phyloP scores from a whole-genome alignment of 2,797 vertebrate species.

The Percopsis omiscomaycus region DNA sequence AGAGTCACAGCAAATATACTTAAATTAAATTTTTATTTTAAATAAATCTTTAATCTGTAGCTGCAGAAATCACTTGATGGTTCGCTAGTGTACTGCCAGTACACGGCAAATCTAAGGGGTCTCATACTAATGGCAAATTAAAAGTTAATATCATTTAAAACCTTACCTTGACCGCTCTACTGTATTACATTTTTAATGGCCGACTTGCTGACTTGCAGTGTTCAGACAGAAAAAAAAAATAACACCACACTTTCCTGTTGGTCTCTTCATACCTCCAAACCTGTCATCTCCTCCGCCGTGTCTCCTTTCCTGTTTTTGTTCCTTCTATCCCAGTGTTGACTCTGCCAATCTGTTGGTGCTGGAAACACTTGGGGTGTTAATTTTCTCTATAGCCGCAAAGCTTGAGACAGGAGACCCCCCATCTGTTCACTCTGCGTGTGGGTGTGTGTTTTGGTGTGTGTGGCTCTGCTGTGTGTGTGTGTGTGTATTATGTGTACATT shows the following conservation, averaged over 20 bases:
- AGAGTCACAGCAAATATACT: no score
- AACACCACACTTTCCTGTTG: background rate
- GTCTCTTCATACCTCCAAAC: slow-evolving; percentile 46
- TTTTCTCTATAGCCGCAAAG: slow-evolving; percentile 56
- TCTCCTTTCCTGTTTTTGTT: slow-evolving; percentile 51
- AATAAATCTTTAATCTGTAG: no score
- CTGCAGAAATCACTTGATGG: no score
- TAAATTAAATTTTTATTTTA: no score
- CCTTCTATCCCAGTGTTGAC: slow-evolving; percentile 52
- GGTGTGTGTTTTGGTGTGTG: background rate
- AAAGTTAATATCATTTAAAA: no score
- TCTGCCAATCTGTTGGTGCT: slow-evolving; percentile 62
- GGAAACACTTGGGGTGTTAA: slow-evolving; percentile 55
- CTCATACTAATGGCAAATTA: no score
- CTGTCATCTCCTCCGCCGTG: slow-evolving; percentile 46
- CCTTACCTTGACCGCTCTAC: slow-evolving; percentile 9
- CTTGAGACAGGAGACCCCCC: slow-evolving; percentile 57
- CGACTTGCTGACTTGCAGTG: slow-evolving; percentile 24
- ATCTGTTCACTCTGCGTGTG: slow-evolving; percentile 44
- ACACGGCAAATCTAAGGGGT: no score
- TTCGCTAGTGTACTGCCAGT: no score
- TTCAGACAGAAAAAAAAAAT: background rate
- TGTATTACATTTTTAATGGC: slow-evolving; percentile 33
- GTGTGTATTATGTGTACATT: slow-evolving; percentile 27
- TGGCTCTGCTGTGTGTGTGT: slow-evolving; percentile 22